phyloP scores from a whole-genome alignment of 1,140 invertebrate species.

The Calephelis virginiensis region DNA sequence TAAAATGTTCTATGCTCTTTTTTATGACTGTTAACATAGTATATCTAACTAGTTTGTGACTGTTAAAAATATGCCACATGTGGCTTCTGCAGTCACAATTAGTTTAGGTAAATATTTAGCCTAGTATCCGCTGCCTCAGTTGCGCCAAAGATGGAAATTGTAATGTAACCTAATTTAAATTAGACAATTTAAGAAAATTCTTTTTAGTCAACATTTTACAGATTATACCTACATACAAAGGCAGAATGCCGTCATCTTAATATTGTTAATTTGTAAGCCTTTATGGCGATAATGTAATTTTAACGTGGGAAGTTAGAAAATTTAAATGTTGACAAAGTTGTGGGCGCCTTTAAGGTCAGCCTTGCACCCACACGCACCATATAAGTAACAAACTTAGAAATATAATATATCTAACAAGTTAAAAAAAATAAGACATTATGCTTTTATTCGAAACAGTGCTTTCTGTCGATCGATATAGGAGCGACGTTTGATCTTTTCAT shows the following conservation, averaged over 20 bases:
- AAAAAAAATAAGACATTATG: conserved; percentile 3
- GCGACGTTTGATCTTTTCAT: neutral
- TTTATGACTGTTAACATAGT: too few species aligned
- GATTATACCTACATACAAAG: neutral
- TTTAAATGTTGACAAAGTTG: conserved; percentile 57
- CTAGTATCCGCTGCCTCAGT: too few species aligned
- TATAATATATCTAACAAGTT: conserved; percentile 4
- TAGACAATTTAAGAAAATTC: neutral
- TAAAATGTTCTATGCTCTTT: too few species aligned
- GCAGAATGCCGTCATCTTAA: conserved; percentile 9
- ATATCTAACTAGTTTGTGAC: too few species aligned
- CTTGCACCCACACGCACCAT: conserved; percentile 75
- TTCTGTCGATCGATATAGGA: neutral
- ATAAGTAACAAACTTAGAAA: conserved; percentile 41
- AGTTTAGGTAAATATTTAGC: too few species aligned
- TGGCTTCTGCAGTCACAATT: too few species aligned
- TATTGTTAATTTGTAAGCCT: conserved; percentile 31
- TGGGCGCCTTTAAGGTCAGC: conserved; percentile 73
- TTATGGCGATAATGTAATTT: conserved; percentile 57
- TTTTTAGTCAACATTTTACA: conserved; percentile 2
- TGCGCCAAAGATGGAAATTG: too few species aligned
- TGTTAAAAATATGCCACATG: too few species aligned
- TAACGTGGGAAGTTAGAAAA: conserved; percentile 46
- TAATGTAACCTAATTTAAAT: too few species aligned
- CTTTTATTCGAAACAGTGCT: neutral